Evolutionary conservation across 2,888 invertebrate species (phyloP), one percentile per base, ranked within the genome.

Genomic region (Cephus spinipes): DNA sequence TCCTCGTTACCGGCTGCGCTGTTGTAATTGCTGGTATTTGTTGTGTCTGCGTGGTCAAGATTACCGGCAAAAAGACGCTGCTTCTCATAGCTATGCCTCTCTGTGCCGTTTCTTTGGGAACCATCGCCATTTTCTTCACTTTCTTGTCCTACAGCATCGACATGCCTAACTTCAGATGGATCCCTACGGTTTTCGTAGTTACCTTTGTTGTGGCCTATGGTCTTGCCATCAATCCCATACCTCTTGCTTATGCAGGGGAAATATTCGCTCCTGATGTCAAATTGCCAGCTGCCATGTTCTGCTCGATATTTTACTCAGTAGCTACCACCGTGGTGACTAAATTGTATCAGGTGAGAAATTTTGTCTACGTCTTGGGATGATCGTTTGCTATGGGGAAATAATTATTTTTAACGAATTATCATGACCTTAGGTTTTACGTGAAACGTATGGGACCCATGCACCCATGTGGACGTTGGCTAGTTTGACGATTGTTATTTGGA

Each of bases 181-280:
- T 91, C 68, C 91, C 91, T 4, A 86, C 88, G 4, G 84, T 88
- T 23, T 90, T 89, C 78, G 85, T 91, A 73, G 83, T 90, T 79
- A 83, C 87, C 36, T 91, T 88, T 80, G 87, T 89, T 0, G 77
- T 90, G 15, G 87, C 86, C 0, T 91, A 88, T 74, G 91, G 91
- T 4, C 82, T 91, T 23, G 90, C 90, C 3, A 80, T 91, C 32
- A 91, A 91, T 85, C 90, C 91, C 4, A 81, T 91, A 73, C 90
- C 91, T 0, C 83, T 91, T 15, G 89, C 90, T 71, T 91, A 91
- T 78, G 84, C 90, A 40, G 90, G 91, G 36, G 91, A 91, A 81
- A 85, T 91, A 76, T 91, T 91, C 77, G 86, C 88, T 1, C 85
- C 90, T 74, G 90, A 91, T 75, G 87, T 91, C 76, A 91, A 90